These are phyloP conservation scores for Idaea biselata DNA, from an alignment of 2,888 invertebrate genomes.

Conservation along the genomic window DNA sequence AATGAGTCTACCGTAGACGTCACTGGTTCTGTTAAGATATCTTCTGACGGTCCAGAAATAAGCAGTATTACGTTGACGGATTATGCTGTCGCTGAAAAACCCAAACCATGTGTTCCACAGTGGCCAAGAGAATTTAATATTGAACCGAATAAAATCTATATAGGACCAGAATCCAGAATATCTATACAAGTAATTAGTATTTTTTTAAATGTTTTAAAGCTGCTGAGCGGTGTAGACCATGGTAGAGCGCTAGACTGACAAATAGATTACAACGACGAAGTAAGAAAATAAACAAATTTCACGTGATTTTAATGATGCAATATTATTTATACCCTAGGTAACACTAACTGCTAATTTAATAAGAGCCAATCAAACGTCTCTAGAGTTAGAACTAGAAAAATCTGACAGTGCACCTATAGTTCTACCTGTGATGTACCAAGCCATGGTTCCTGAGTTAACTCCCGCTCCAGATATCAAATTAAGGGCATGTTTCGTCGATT, in stretches of 20 bases:
- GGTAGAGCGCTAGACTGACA: too few relatives aligned
- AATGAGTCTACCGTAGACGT: conserved; percentile 81
- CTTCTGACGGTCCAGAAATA: conserved; percentile 78
- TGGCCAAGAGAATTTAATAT: conserved; percentile 80
- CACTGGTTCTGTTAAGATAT: conserved; percentile 67
- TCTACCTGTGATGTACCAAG: conserved; percentile 75
- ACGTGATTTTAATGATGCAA: conserved; percentile 8
- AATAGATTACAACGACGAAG: too few relatives aligned
- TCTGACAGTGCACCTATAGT: conserved; percentile 76
- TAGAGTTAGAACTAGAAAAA: conserved; percentile 80
- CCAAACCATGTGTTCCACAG: conserved; percentile 62
- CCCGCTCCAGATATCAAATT: conserved; percentile 75
- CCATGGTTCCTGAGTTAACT: conserved; percentile 70
- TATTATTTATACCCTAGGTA: conserved; percentile 55
- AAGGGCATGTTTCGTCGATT: conserved; percentile 81
- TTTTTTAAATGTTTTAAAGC: conserved; percentile 1
- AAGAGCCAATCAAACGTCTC: conserved; percentile 63
- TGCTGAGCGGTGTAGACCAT: too few relatives aligned
- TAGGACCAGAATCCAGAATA: conserved; percentile 67
- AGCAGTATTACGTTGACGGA: conserved; percentile 69
- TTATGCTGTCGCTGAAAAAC: conserved; percentile 58
- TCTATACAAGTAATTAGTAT: conserved; percentile 57
- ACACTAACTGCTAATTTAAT: conserved; percentile 76
- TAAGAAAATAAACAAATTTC: neutral
- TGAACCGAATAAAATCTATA: conserved; percentile 65